phyloP scores from a whole-genome alignment of 2,888 invertebrate species.

The Slavum lentiscoides region DNA sequence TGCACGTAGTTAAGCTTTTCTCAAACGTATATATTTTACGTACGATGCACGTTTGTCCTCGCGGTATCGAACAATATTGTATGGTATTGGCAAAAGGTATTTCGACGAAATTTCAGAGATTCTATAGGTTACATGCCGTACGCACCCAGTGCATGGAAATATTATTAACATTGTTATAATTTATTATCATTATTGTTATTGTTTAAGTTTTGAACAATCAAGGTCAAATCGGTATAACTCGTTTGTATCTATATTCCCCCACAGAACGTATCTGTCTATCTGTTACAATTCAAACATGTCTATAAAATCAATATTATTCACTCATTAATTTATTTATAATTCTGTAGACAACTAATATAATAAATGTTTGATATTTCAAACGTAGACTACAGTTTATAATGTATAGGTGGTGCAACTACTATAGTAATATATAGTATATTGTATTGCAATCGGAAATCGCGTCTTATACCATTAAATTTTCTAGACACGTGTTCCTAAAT shows the following conservation, averaged over 20 bases:
- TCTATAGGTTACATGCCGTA: not conserved
- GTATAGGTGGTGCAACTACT: too few species aligned
- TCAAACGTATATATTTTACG: not conserved
- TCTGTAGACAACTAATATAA: not conserved
- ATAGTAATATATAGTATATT: too few species aligned
- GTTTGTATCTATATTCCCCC: not conserved
- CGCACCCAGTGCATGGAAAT: not conserved
- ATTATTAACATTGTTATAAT: constrained; percentile 17
- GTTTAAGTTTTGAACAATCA: constrained; percentile 12
- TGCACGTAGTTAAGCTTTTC: not conserved
- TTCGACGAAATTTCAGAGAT: not conserved
- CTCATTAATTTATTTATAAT: not conserved
- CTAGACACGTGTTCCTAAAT: constrained; percentile 42
- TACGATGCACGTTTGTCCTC: constrained; percentile 31
- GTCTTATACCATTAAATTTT: constrained; percentile 14
- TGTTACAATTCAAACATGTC: not conserved
- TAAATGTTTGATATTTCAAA: not conserved
- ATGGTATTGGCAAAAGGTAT: not conserved
- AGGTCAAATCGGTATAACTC: not conserved
- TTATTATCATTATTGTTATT: not conserved
- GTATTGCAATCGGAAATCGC: constrained; percentile 4
- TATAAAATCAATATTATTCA: not conserved
- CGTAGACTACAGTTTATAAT: not conserved
- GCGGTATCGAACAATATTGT: not conserved
- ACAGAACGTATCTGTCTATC: not conserved